Evolutionary conservation across 2,888 invertebrate genomes (phyloP).

Genomic region (Lordiphosa andalusiaca): DNA sequence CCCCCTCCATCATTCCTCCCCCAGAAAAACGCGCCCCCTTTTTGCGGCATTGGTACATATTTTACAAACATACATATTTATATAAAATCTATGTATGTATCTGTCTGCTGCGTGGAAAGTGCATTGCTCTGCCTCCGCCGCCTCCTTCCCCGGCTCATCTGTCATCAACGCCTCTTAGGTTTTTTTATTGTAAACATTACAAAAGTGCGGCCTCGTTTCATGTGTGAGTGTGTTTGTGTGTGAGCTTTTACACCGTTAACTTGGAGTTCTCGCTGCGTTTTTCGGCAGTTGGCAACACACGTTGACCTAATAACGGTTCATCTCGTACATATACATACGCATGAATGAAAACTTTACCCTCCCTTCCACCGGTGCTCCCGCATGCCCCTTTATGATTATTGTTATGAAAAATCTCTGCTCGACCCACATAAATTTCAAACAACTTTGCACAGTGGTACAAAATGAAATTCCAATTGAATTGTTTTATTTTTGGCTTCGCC

Average conservation of each 20-base stretch:
- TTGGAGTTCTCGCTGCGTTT: conserved; percentile 45
- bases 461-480: conserved; percentile 21
- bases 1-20: conserved; percentile 45
- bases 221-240: conserved; percentile 22
- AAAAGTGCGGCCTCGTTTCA: conserved; percentile 71
- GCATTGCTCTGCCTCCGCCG: conserved; percentile 47
- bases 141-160: conserved; percentile 19
- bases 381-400: no score
- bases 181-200: conserved; percentile 59
- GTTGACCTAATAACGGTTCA: conserved; percentile 70
- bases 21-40: conserved; percentile 56
- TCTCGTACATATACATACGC: conserved; percentile 28
- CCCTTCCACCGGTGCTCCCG: no score
- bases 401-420: no score
- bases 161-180: conserved; percentile 1
- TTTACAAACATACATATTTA: conserved; percentile 19
- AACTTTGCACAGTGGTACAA: conserved; percentile 19
- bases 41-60: conserved; percentile 52
- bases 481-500: conserved; percentile 36
- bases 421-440: no score
- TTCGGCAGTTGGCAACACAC: conserved; percentile 72
- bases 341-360: conserved; percentile 10
- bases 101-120: conserved; percentile 51
- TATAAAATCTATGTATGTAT: conserved; percentile 41
- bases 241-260: conserved; percentile 52